These are phyloP conservation scores for Sceloporus undulatus DNA, from an alignment of 2,113 vertebrate genomes.

Conservation along the genomic window DNA sequence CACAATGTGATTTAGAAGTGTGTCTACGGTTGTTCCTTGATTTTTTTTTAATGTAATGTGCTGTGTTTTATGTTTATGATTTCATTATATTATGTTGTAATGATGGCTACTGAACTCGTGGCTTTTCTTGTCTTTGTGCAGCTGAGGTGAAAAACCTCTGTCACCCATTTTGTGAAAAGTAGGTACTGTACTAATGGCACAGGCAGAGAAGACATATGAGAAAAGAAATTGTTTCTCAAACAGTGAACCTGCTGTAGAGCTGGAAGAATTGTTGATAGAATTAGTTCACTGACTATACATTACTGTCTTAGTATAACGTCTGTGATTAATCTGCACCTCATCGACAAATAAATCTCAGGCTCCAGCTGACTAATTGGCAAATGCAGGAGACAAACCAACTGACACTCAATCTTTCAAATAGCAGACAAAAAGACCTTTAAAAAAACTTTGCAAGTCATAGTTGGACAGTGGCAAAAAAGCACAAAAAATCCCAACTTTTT, in stretches of 20 bases:
- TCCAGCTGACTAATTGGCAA: conserved; percentile 10
- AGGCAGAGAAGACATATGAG: background rate
- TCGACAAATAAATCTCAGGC: background rate
- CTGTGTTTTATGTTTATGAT: background rate
- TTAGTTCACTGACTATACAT: conserved; percentile 23
- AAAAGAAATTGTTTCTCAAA: background rate
- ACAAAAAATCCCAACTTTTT: too few relatives aligned
- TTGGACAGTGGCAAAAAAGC: background rate
- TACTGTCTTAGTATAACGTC: background rate
- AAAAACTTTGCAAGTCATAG: background rate
- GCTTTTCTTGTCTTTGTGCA: background rate
- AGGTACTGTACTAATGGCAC: conserved; percentile 7
- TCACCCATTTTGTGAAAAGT: background rate
- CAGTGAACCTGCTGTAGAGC: background rate
- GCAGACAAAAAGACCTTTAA: background rate
- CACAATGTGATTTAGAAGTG: background rate
- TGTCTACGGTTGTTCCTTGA: background rate
- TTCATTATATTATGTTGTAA: background rate
- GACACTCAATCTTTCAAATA: background rate
- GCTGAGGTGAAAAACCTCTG: background rate
- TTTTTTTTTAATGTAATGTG: too few relatives aligned
- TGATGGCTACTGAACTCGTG: background rate
- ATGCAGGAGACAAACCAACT: background rate
- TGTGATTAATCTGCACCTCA: background rate
- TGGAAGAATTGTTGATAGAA: conserved; percentile 20